Conservation (phyloP, 92 coral and sea anemone genomes). For the Chrysogorgia sp. region DNA sequence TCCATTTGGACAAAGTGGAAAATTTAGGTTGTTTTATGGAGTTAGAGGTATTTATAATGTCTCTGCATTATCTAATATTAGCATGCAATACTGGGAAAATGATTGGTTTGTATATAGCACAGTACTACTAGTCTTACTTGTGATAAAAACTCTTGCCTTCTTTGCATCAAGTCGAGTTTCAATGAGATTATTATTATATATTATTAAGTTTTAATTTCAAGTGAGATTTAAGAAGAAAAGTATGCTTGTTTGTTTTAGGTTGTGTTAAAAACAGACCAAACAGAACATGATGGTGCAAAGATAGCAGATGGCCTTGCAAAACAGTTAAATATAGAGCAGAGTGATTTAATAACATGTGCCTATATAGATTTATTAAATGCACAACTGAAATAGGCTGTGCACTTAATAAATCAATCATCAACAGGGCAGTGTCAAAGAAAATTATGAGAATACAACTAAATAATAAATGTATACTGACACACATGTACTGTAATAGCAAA, state of each 20-base stretch:
- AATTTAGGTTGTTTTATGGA: constrained; percentile 95
- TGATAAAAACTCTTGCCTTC: too few species aligned
- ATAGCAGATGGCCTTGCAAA: constrained; percentile 82
- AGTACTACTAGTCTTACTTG: too few species aligned
- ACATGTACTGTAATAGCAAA: too few species aligned
- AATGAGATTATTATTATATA: too few species aligned
- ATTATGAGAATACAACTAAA: too few species aligned
- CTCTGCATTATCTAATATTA: neutral
- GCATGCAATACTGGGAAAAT: too few species aligned
- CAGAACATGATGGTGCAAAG: constrained; percentile 73
- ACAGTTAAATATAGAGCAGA: constrained; percentile 71
- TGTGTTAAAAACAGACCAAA: constrained; percentile 75
- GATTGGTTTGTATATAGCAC: too few species aligned
- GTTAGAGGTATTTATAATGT: constrained; percentile 70
- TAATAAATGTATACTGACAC: too few species aligned
- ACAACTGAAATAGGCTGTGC: constrained; percentile 4
- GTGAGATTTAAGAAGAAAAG: neutral
- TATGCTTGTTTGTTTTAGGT: constrained; percentile 56
- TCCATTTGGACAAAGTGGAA: constrained; percentile 89
- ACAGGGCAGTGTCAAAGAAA: too few species aligned
- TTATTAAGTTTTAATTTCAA: too few species aligned
- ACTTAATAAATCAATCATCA: too few species aligned
- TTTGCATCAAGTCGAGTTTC: too few species aligned
- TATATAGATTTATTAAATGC: constrained; percentile 79
- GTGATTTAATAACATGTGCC: constrained; percentile 81